Conservation (phyloP, 2,888 invertebrate species). For the Anaspis maculata region DNA sequence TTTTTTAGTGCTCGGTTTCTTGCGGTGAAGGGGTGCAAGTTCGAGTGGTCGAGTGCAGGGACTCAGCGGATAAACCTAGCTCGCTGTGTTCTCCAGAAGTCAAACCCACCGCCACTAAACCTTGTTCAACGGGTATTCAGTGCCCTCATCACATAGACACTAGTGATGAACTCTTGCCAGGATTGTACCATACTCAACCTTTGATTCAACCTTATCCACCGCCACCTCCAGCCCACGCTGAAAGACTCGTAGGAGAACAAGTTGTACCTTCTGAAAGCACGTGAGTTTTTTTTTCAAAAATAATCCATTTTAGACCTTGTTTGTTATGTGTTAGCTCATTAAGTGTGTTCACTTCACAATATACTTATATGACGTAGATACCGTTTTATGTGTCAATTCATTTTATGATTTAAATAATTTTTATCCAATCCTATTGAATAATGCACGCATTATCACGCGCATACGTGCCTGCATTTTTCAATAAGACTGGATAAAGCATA, state of each 20-base stretch:
- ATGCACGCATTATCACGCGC: no score
- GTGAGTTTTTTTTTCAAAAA: no score
- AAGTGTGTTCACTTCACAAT: no score
- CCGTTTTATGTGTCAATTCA: no score
- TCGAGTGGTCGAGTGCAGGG: constrained; percentile 73
- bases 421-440: no score
- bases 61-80: constrained; percentile 48
- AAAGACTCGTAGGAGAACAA: constrained; percentile 61
- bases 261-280: constrained; percentile 69
- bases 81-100: constrained; percentile 57
- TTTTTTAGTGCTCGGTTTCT: constrained; percentile 78
- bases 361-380: no score
- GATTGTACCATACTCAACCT: constrained; percentile 56
- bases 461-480: no score
- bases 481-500: no score
- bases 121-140: constrained; percentile 66
- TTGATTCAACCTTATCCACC: constrained; percentile 58
- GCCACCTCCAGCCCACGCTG: constrained; percentile 57
- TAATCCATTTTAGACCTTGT: no score
- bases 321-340: no score
- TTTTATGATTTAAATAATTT: no score
- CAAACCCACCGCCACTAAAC: constrained; percentile 61
- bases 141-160: constrained; percentile 51
- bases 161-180: constrained; percentile 51
- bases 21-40: constrained; percentile 84